Conservation (phyloP, 1,140 invertebrate species). For the Ceratosolen solmsi region DNA sequence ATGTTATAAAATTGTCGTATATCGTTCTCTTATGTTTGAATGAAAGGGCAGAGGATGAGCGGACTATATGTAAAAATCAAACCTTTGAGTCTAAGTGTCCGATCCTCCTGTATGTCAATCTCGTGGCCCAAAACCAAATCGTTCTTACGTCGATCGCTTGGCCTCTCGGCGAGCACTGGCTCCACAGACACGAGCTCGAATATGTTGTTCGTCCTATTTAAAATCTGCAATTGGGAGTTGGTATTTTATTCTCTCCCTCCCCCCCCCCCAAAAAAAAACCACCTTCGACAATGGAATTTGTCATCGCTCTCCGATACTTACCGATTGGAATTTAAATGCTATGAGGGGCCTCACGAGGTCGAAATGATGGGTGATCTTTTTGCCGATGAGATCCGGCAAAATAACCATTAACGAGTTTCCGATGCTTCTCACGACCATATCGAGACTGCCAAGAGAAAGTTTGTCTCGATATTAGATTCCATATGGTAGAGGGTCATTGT, state of each 20-base stretch:
- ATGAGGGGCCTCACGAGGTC: conserved; percentile 92
- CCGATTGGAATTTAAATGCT: conserved; percentile 94
- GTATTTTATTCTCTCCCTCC: not conserved
- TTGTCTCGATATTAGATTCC: not conserved
- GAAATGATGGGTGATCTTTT: conserved; percentile 93
- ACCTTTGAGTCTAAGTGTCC: conserved; percentile 88
- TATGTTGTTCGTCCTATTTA: conserved; percentile 95
- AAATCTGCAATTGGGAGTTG: conserved; percentile 79
- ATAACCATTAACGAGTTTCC: conserved; percentile 95
- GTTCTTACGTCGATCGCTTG: conserved; percentile 72
- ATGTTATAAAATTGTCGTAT: too few species aligned
- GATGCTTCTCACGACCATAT: conserved; percentile 91
- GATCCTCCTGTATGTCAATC: conserved; percentile 77
- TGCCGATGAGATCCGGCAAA: conserved; percentile 87
- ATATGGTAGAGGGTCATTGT: not conserved
- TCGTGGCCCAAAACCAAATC: conserved; percentile 79
- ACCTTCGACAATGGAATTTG: not conserved
- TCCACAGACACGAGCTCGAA: conserved; percentile 94
- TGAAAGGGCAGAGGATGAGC: not conserved
- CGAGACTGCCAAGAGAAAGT: conserved; percentile 78
- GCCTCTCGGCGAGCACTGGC: conserved; percentile 81
- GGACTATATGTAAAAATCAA: not conserved
- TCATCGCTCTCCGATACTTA: conserved; percentile 73
- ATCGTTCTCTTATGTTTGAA: too few species aligned
- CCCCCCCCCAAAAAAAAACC: too few species aligned